These are phyloP conservation scores for Heliangelus exortis DNA, from an alignment of 2,797 vertebrate species.

Conservation along the genomic window DNA sequence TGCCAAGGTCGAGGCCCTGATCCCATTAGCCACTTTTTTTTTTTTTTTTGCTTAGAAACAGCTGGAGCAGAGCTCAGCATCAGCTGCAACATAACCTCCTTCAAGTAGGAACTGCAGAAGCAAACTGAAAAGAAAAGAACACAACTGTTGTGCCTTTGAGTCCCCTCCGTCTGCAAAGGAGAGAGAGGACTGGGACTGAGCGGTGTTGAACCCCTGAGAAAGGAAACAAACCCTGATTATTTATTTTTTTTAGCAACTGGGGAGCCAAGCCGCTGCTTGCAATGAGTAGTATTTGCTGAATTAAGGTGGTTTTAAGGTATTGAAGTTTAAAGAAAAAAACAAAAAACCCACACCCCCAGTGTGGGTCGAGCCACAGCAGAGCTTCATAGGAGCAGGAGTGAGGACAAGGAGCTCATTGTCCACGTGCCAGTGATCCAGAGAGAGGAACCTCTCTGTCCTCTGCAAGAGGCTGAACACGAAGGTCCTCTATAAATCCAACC, in stretches of 20 bases:
- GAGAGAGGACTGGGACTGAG: not conserved
- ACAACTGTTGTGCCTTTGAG: not conserved
- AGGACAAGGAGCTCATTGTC: constrained; percentile 35
- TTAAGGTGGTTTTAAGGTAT: not conserved
- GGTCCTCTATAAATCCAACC: not conserved
- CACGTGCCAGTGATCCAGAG: not conserved
- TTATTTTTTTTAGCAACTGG: not conserved
- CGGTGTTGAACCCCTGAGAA: accelerated
- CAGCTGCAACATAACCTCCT: not conserved
- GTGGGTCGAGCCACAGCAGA: not conserved
- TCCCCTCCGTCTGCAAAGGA: not conserved
- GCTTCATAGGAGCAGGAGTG: not conserved
- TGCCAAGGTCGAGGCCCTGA: constrained; percentile 29
- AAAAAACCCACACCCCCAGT: not conserved
- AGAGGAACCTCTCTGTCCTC: not conserved
- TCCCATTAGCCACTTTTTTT: constrained; percentile 27
- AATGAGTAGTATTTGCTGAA: not conserved
- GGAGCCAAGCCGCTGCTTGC: not conserved
- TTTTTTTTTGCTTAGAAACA: not conserved
- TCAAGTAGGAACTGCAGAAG: not conserved
- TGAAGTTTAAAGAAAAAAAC: not conserved
- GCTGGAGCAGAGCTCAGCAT: constrained; percentile 43
- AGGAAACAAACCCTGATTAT: not conserved
- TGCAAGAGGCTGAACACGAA: not conserved
- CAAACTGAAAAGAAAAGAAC: not conserved